Conservation (phyloP, 2,113 vertebrate genomes). For the Neomonachus schauinslandi region DNA sequence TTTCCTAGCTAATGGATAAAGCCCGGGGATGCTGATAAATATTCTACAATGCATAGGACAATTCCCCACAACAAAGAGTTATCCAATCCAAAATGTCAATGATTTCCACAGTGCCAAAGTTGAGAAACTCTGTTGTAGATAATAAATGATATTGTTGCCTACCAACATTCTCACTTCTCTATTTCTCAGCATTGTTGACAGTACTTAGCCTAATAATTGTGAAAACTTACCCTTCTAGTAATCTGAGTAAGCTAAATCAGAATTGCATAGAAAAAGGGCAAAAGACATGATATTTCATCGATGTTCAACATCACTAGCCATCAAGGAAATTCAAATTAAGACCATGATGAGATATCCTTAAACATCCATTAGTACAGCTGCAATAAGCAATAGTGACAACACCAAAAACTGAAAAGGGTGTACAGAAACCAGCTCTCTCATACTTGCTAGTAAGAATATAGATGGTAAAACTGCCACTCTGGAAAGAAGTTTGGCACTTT, state of each 20-base stretch:
- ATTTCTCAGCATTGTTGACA: not conserved
- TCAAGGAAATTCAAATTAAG: not conserved
- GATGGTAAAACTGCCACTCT: not conserved
- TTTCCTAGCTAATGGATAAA: not conserved
- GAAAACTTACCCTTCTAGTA: not conserved
- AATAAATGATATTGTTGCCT: not conserved
- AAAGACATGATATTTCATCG: not conserved
- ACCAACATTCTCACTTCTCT: not conserved
- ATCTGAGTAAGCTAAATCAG: not conserved
- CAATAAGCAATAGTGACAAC: not conserved
- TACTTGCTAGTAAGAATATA: not conserved
- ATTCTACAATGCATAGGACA: not conserved
- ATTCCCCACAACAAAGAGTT: not conserved
- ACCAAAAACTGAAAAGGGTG: not conserved
- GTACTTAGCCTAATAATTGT: not conserved
- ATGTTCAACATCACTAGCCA: not conserved
- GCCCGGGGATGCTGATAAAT: not conserved
- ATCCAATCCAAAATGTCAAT: not conserved
- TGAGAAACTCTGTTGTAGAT: not conserved
- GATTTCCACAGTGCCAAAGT: not conserved
- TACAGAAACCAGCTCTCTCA: not conserved
- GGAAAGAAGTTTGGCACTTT: not conserved
- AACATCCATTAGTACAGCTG: not conserved
- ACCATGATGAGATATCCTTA: not conserved
- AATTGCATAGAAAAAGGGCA: constrained; percentile 8